Conservation (phyloP, 2,888 invertebrate genomes). For the Bellardia bayeri region DNA sequence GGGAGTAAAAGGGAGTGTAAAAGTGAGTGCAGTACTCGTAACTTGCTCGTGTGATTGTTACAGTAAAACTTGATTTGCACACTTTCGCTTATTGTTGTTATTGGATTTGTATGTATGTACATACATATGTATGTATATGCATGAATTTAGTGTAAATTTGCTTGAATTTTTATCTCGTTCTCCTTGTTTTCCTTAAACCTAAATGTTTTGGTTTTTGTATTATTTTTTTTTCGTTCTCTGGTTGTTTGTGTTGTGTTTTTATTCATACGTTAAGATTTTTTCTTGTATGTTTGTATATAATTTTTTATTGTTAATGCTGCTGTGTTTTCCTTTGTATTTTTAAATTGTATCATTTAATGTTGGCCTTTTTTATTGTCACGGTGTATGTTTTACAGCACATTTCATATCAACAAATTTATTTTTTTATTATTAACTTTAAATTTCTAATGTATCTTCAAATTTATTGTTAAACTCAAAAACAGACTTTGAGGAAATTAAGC, state of each 20-base stretch:
- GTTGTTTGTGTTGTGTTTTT: neutral
- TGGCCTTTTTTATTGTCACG: neutral
- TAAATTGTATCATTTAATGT: constrained; percentile 22
- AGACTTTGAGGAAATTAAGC: too few species aligned
- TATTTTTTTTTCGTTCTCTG: neutral
- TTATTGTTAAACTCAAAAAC: too few species aligned
- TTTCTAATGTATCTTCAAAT: too few species aligned
- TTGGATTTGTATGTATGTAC: neutral
- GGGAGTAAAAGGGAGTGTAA: neutral
- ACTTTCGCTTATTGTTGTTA: neutral
- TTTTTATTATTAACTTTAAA: too few species aligned
- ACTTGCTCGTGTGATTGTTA: neutral
- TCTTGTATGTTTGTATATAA: neutral
- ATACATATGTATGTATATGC: constrained; percentile 3
- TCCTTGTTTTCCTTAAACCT: too few species aligned
- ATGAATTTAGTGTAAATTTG: neutral
- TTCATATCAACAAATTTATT: too few species aligned
- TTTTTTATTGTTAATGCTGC: constrained; percentile 6
- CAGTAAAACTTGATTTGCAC: constrained; percentile 14
- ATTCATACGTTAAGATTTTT: neutral
- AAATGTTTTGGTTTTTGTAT: neutral
- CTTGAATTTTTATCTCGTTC: neutral
- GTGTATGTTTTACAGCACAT: neutral
- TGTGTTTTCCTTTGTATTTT: neutral
- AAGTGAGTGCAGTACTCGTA: neutral